These are phyloP conservation scores for Dryobotodes eremita DNA, from an alignment of 2,888 invertebrate species.

Conservation along the genomic window DNA sequence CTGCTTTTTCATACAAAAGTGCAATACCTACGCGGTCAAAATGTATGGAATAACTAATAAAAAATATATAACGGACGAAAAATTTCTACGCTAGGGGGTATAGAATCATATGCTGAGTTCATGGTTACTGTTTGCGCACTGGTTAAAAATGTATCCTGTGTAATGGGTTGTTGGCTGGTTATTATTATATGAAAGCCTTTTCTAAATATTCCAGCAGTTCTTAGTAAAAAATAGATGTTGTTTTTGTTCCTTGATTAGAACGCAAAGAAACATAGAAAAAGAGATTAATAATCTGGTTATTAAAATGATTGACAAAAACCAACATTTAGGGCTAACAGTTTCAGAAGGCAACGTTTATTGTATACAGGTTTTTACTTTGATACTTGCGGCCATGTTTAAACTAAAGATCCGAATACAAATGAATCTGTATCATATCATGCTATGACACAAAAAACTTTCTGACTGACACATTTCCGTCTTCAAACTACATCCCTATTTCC, in stretches of 20 bases:
- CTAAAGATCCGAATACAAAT: not conserved
- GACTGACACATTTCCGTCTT: constrained; percentile 33
- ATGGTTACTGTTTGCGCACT: no score
- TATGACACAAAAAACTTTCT: not conserved
- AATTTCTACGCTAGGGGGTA: not conserved
- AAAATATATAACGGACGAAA: no score
- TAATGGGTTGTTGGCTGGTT: no score
- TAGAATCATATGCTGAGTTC: no score
- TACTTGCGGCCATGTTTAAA: not conserved
- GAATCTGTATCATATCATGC: not conserved
- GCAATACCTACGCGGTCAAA: no score
- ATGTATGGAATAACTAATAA: no score
- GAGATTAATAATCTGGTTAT: not conserved
- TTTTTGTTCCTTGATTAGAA: not conserved
- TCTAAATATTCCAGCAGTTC: not conserved
- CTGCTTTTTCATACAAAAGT: no score
- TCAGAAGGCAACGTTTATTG: not conserved
- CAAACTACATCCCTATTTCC: constrained; percentile 15
- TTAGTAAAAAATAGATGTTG: not conserved
- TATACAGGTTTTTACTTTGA: not conserved
- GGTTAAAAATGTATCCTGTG: no score
- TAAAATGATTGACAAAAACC: not conserved
- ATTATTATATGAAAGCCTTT: not conserved
- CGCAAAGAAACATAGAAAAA: not conserved
- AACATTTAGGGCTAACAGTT: not conserved